Evolutionary conservation across 2,113 vertebrate genomes (phyloP), one percentile per base, ranked within the genome.

Genomic region (Empidonax traillii): DNA sequence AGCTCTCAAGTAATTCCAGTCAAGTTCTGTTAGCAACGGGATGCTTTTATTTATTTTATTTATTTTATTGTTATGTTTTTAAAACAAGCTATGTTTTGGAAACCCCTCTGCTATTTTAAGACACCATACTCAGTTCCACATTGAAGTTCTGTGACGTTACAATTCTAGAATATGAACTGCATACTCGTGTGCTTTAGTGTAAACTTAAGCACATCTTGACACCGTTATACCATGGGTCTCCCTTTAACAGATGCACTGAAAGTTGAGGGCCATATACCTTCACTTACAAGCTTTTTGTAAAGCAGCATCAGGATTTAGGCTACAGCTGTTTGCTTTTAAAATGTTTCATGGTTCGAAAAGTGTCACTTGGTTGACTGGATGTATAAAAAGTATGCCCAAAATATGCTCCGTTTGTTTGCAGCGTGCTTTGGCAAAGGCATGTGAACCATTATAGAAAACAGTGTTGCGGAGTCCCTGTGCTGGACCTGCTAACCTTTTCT

Each of bases 31-130:
- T 87, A 76, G 85, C 63, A 83, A 20, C 81, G 9, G 2, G 53
- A 81, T 46, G 44, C 68, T 91, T 86, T 67, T 89, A 96, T 97
- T 93, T 96, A 96, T 94, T 95, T 86, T 75, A 94, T 95, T 97
- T 93, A 89, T 94, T 89, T 72, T 51, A 30, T 83, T 52, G 8
- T 25, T 30, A 9, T 66, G 61, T 33, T 92, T 95, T 77, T 12
- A 3, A 74, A 93, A 59, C 12, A 28, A 81, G 9, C n/a, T 55
- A 0, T 35, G 14, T 89, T 92, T 46, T 68, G 63, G 62, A 83
- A 55, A 66, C 71, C 46, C 75, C 44, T 83, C 43, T 88, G 73
- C 82, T 95, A 14, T 84, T 92, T 86, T 67, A 87, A 87, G 68
- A 51, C 37, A 17, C 30, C 28, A 5, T 72, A 69, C 53, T 71